phyloP scores from a whole-genome alignment of 37 sponge, comb jelly and placozoan species.

The Aphrocallistes beatrix region DNA sequence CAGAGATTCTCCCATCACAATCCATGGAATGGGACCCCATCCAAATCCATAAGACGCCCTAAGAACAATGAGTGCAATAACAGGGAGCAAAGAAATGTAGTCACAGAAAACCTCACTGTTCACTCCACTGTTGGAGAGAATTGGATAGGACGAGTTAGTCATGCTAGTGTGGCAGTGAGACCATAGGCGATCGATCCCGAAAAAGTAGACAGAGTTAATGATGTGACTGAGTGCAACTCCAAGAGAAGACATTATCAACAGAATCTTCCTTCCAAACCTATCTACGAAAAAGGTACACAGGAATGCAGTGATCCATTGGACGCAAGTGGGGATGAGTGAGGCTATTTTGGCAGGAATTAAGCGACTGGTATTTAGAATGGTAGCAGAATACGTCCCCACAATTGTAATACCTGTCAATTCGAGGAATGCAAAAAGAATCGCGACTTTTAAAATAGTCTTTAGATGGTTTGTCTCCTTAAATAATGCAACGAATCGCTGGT shows the following conservation, averaged over 20 bases:
- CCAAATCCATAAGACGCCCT: conserved; percentile 27
- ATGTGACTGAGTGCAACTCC: conserved; percentile 23
- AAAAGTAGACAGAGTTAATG: conserved; percentile 26
- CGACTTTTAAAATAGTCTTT: conserved; percentile 27
- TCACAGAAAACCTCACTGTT: neutral
- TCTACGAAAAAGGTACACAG: conserved; percentile 35
- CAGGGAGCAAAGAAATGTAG: neutral
- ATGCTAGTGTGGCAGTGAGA: neutral
- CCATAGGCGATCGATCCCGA: neutral
- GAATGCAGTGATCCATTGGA: conserved; percentile 34
- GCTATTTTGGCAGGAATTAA: conserved; percentile 12
- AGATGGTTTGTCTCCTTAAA: conserved; percentile 19
- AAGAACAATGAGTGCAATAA: conserved; percentile 20
- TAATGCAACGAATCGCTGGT: conserved; percentile 4
- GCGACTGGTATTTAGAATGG: conserved; percentile 15
- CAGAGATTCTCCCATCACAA: conserved; percentile 30
- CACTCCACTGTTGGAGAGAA: neutral
- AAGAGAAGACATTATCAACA: conserved; percentile 26
- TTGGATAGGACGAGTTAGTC: neutral
- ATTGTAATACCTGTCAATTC: conserved; percentile 52
- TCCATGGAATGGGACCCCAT: conserved; percentile 47
- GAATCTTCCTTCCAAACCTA: conserved; percentile 32
- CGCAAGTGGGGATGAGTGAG: neutral
- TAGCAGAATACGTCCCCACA: conserved; percentile 31
- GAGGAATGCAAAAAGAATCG: conserved; percentile 46